A percentile compares a stretch with the other conserved stretches of the same genome.
These are phyloP conservation scores for Daphoenositta chrysoptera DNA, from an alignment of 2,113 vertebrate genomes.

Conservation along the genomic window DNA sequence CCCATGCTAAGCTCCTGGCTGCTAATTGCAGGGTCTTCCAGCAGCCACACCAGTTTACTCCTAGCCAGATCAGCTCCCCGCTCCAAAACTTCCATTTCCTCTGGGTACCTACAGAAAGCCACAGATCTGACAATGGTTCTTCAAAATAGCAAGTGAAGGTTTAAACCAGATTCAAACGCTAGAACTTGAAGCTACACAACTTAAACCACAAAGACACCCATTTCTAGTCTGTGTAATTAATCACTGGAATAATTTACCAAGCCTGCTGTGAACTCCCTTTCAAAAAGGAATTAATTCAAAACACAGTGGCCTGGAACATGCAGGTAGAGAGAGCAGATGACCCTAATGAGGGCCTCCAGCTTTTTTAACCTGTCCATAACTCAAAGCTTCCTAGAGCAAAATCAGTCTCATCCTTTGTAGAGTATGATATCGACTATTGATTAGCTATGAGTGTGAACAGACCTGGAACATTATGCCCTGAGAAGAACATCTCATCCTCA, in stretches of 20 bases:
- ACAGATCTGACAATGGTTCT: neutral
- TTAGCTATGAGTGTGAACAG: neutral
- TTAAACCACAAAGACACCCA: neutral
- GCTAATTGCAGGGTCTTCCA: neutral
- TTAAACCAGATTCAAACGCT: neutral
- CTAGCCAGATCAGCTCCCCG: neutral
- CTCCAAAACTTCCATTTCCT: neutral
- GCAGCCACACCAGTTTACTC: neutral
- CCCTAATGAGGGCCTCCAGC: neutral
- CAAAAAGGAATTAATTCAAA: neutral
- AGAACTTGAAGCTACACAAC: neutral
- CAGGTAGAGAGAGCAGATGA: neutral
- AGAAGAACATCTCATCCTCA: neutral
- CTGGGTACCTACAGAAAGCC: neutral
- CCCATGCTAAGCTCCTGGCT: neutral
- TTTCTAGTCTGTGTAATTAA: neutral
- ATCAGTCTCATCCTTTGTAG: neutral
- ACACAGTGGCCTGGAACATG: neutral
- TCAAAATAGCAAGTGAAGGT: neutral
- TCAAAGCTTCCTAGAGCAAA: neutral
- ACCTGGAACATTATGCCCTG: accelerated
- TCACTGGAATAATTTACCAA: neutral
- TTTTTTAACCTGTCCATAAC: neutral
- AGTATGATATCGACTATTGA: neutral
- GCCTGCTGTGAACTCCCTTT: neutral